Percentiles rank a stretch among this genome's conserved stretches.
phyloP scores from a whole-genome alignment of 2,113 vertebrate species.

The Bombycilla garrulus region DNA sequence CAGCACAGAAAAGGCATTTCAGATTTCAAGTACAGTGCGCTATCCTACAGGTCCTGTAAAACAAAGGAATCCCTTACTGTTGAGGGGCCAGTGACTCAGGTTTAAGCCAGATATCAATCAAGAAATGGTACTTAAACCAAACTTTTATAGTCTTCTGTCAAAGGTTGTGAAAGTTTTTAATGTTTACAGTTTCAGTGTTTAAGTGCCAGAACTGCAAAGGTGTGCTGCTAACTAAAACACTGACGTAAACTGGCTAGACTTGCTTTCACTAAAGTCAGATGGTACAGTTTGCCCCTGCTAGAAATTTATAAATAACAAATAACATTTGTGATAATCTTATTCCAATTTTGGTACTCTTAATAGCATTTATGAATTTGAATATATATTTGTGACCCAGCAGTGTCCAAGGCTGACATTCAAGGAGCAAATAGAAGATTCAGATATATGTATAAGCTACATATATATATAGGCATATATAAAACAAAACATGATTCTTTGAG shows the following conservation, averaged over 20 bases:
- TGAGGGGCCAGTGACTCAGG: background rate
- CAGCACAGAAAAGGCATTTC: background rate
- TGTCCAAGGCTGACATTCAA: background rate
- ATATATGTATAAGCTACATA: too few species aligned
- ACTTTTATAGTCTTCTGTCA: background rate
- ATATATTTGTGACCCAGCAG: background rate
- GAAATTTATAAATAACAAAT: background rate
- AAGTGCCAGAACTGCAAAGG: background rate
- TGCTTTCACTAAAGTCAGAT: background rate
- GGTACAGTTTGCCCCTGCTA: background rate
- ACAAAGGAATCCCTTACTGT: background rate
- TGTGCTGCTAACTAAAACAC: background rate
- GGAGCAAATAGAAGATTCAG: background rate
- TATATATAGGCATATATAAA: background rate
- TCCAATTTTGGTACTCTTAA: background rate
- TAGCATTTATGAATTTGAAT: background rate
- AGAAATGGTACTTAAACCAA: background rate
- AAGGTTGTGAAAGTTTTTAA: background rate
- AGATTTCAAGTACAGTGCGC: background rate
- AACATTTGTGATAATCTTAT: background rate
- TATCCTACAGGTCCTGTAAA: background rate
- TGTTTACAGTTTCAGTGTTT: background rate
- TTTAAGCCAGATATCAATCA: background rate
- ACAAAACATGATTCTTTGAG: background rate
- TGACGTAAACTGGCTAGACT: background rate